Base-by-base conservation (phyloP, 2,797 vertebrate species). In the Bufotes viridis region DNA sequence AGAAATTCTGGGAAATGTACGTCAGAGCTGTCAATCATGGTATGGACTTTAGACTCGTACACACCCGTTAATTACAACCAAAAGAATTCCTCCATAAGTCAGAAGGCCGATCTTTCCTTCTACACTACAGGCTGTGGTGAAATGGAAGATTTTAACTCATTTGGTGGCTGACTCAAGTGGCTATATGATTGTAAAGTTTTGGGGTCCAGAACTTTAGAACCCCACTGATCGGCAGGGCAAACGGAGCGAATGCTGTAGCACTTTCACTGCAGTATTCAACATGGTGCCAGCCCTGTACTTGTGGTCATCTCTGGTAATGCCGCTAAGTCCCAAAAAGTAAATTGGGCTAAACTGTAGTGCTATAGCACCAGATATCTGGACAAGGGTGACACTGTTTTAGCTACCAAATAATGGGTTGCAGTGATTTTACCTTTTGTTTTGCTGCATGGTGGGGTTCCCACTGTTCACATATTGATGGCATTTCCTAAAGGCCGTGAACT, bases 61-160 rank as follows among this genome's bases (percentile, higher is more conserved):
- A 75, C 72, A n/a, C 72, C 72, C 72, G 51, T 51, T 51, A 7
- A 74, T 74, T 49, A n/a, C 49, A 22, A 75, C 72, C 72, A 51
- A n/a, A 75, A 75, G 49, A 53, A 51, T 75, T 75, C 29, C 22
- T 75, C 42, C 20, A 51, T 20, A n/a, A 51, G 12, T 42, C 42
- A 51, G 42, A 75, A 22, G 42, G 18, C 22, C 53, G 18, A 0
- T 11, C 70, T 49, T 74, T 34, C 29, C 2, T 15, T 26, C n/a
- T 24, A 11, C 14, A 29, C 67, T 15, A 14, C 67, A 15, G 67
- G 12, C 26, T 69, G 4, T 34, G 29, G 26, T 29, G 14, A 14
- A 67, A 26, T 65, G 0, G 61, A 22, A 9, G 22, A 65, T n/a
- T n/a, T 65, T 2, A n/a, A 65, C 0, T 42, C 3, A 42, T 42